These are phyloP conservation scores for Cheirogaleus major DNA, from an alignment of 2,797 vertebrate species.

Conservation along the genomic window DNA sequence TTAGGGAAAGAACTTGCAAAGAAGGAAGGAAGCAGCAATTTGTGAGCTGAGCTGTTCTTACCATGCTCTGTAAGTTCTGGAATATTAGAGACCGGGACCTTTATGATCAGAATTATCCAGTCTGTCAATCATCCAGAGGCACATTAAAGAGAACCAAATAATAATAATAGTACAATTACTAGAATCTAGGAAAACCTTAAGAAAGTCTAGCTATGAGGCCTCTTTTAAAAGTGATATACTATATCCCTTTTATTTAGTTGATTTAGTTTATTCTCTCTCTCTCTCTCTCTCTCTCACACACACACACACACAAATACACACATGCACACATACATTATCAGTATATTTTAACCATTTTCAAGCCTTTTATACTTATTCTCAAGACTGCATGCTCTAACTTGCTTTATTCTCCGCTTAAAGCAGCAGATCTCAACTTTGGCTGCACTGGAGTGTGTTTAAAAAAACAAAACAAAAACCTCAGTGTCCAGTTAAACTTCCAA, in stretches of 20 bases:
- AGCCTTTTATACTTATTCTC: background rate
- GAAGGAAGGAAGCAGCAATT: background rate
- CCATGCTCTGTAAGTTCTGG: background rate
- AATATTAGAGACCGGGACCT: background rate
- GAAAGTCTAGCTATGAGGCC: background rate
- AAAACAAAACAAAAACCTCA: background rate
- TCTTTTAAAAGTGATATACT: background rate
- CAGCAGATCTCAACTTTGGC: background rate
- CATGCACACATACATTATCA: background rate
- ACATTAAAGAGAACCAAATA: background rate
- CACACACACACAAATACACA: too few species aligned
- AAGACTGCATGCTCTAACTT: background rate
- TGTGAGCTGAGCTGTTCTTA: background rate
- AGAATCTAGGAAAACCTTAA: background rate
- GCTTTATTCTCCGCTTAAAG: background rate
- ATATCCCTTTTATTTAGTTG: background rate
- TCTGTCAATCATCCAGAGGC: background rate
- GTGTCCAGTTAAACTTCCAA: background rate
- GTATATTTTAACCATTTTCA: background rate
- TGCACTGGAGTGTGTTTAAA: background rate
- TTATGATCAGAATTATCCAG: background rate
- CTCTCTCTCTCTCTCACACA: too few species aligned
- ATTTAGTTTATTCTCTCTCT: background rate
- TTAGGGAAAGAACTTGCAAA: background rate
- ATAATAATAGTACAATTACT: background rate